Evolutionary conservation across 2,888 invertebrate genomes (phyloP), one percentile per base, ranked within the genome.

Genomic region (Frankliniella fusca): DNA sequence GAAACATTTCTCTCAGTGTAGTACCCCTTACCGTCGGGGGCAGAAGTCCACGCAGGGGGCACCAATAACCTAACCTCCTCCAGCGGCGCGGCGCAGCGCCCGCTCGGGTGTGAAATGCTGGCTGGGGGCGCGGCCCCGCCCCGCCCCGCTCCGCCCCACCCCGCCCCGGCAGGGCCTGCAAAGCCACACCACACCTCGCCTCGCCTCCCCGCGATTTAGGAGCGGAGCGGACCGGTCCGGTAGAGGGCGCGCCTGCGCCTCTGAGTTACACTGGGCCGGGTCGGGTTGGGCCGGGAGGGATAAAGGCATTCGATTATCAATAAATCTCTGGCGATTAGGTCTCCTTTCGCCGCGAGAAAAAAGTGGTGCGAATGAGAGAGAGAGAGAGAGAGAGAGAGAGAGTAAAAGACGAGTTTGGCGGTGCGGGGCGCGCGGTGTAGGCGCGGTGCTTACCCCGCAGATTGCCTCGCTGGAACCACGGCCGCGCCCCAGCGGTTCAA

Each of bases 261-360:
- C 61, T 61, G 61, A 61, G n/a, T 61, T 61, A 61, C 61, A 61
- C 61, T 61, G 11, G 20, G 11, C n/a, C 61, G 20, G 18, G 7
- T 61, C 61, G 61, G 61, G 54, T n/a, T 54, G 54, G 18, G 27
- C 70, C 27, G 70, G 38, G 38, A 38, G 38, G 38, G 70, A 23
- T 27, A 76, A 27, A 76, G 70, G 70, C 70, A 76, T 76, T 76
- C 70, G 70, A 76, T 76, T 76, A 76, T 76, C 70, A 76, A 76
- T 76, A 76, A 76, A 76, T 76, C 70, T 76, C 70, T 12, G 70
- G 70, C 70, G 70, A 76, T 76, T 76, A 76, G 70, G 70, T 76
- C 70, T 23, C 70, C 61, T 61, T 15, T 61, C 61, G 61, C 61
- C 54, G 20, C 61, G 61, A 38, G 61, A 18, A 76, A 76, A 27